phyloP scores from a whole-genome alignment of 92 coral and sea anemone species.

The Epizoanthus fatuus region DNA sequence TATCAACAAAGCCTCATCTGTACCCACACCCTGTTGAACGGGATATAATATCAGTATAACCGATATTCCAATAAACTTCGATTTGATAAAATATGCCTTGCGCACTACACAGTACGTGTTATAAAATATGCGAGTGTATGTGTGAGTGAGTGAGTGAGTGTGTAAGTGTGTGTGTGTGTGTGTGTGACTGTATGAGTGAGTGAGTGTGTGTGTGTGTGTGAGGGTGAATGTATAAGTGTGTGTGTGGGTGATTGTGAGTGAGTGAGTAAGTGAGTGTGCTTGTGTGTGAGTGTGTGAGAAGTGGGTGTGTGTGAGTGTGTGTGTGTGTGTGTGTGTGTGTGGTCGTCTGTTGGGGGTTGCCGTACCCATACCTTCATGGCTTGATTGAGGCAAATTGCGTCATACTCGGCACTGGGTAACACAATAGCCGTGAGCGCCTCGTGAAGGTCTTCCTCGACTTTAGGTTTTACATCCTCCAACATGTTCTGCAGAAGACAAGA shows the following conservation, averaged over 20 bases:
- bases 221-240: no score
- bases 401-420: slow-evolving; percentile 63
- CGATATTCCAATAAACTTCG: not conserved
- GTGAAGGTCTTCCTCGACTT: slow-evolving; percentile 73
- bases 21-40: slow-evolving; percentile 86
- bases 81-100: no score
- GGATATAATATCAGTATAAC: not conserved
- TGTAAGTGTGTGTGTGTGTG: no score
- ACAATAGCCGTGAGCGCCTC: slow-evolving; percentile 81
- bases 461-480: slow-evolving; percentile 77
- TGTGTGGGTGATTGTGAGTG: no score
- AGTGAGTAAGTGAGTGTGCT: no score
- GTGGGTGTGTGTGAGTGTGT: no score
- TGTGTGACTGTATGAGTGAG: no score
- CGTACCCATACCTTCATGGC: slow-evolving; percentile 85
- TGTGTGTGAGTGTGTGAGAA: no score
- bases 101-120: no score
- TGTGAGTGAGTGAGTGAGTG: no score
- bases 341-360: not conserved
- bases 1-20: slow-evolving; percentile 89
- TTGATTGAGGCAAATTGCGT: slow-evolving; percentile 66
- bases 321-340: not conserved
- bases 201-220: no score
- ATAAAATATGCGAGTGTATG: no score
- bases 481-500: slow-evolving; percentile 64